phyloP scores from a whole-genome alignment of 2,113 vertebrate genomes.

The Lampris megalopsis region DNA sequence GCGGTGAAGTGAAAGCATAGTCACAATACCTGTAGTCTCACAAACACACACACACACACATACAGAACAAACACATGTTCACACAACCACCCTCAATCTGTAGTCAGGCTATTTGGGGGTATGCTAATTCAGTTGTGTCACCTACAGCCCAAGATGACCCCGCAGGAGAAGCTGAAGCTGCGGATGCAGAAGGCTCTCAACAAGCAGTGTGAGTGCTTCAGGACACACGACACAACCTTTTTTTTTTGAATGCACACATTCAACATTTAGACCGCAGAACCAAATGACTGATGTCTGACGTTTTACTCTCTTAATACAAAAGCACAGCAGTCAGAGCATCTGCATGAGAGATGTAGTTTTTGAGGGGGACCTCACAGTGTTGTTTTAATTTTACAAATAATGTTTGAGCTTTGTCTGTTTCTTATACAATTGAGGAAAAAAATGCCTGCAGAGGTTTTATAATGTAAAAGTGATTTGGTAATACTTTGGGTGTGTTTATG shows the following conservation, averaged over 20 bases:
- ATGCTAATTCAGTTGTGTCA: conserved; percentile 72
- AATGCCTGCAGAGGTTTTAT: too few relatives aligned
- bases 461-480: too few relatives aligned
- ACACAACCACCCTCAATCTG: conserved; percentile 19
- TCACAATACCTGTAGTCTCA: conserved; percentile 16
- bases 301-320: background rate
- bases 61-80: background rate
- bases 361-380: too few relatives aligned
- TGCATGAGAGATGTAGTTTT: background rate
- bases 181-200: conserved; percentile 95
- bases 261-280: background rate
- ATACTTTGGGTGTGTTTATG: too few relatives aligned
- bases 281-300: background rate
- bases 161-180: conserved; percentile 91
- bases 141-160: conserved; percentile 92
- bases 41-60: background rate
- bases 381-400: too few relatives aligned
- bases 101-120: conserved; percentile 10
- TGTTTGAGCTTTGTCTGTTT: too few relatives aligned
- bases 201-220: conserved; percentile 87
- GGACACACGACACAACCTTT: background rate
- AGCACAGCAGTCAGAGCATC: too few relatives aligned
- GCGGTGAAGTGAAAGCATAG: conserved; percentile 16
- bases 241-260: background rate
- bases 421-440: too few relatives aligned